A percentile compares a stretch with the other conserved stretches of the same genome.
Conservation (phyloP, 2,888 invertebrate species). For the Troilus luridus region DNA sequence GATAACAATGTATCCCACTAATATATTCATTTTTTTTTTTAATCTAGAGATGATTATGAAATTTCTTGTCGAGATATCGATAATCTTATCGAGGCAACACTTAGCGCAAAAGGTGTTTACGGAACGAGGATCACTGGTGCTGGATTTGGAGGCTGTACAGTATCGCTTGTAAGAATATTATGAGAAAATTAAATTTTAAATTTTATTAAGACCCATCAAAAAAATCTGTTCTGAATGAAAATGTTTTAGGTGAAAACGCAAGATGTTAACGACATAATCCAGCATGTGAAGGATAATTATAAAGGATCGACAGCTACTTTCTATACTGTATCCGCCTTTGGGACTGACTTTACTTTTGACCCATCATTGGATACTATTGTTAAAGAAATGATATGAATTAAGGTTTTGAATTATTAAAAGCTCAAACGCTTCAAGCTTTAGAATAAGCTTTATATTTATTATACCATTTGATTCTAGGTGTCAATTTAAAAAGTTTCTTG, state of each 20-base stretch:
- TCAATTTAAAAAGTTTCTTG: too few species aligned
- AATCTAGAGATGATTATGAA: conserved; percentile 78
- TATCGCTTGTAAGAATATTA: conserved; percentile 69
- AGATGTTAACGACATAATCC: background rate
- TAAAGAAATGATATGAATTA: background rate
- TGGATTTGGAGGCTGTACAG: conserved; percentile 92
- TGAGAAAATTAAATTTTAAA: background rate
- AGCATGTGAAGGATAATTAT: conserved; percentile 23
- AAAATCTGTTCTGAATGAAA: background rate
- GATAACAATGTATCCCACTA: background rate
- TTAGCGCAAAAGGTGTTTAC: conserved; percentile 83
- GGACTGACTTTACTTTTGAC: background rate
- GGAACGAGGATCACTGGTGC: conserved; percentile 94
- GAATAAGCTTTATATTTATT: background rate
- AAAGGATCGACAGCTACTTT: background rate
- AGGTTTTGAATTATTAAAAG: background rate
- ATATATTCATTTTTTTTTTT: background rate
- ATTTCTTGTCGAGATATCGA: conserved; percentile 93
- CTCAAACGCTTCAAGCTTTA: background rate
- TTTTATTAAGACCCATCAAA: background rate
- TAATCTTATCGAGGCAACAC: conserved; percentile 82
- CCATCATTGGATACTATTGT: background rate
- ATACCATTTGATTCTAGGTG: background rate
- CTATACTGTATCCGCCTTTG: background rate
- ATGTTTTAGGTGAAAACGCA: conserved; percentile 6